Conservation (phyloP, 1,140 invertebrate genomes). For the Carposina sasakii region DNA sequence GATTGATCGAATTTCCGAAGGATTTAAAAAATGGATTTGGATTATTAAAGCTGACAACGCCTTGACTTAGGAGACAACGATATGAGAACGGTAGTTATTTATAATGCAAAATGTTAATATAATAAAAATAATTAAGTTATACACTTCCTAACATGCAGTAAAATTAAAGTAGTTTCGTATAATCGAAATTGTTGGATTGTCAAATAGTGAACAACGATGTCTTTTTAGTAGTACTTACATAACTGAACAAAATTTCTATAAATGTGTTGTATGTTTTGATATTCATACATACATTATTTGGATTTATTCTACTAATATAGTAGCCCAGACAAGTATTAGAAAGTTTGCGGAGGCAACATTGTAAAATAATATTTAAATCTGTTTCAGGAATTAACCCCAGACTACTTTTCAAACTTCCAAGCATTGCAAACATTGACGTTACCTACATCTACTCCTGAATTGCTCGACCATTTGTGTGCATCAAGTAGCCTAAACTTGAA, state of each 20-base stretch:
- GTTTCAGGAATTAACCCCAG: slow-evolving; percentile 45
- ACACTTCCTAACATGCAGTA: too few relatives aligned
- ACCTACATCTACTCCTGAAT: slow-evolving; percentile 31
- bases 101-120: neutral
- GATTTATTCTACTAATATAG: too few relatives aligned
- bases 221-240: too few relatives aligned
- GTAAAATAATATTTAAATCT: slow-evolving; percentile 4
- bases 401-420: slow-evolving; percentile 44
- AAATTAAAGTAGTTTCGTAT: too few relatives aligned
- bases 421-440: slow-evolving; percentile 42
- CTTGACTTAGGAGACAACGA: slow-evolving; percentile 62
- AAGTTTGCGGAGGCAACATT: too few relatives aligned
- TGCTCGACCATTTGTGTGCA: slow-evolving; percentile 40
- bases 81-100: slow-evolving; percentile 49
- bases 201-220: too few relatives aligned
- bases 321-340: too few relatives aligned
- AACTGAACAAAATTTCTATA: too few relatives aligned
- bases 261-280: too few relatives aligned
- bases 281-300: too few relatives aligned
- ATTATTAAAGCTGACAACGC: slow-evolving; percentile 53
- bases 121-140: too few relatives aligned
- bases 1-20: slow-evolving; percentile 52
- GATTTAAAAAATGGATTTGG: slow-evolving; percentile 58
- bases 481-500: slow-evolving; percentile 38
- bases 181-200: too few relatives aligned